These are phyloP conservation scores for Channa striata DNA, from an alignment of 2,797 vertebrate genomes.

Conservation along the genomic window DNA sequence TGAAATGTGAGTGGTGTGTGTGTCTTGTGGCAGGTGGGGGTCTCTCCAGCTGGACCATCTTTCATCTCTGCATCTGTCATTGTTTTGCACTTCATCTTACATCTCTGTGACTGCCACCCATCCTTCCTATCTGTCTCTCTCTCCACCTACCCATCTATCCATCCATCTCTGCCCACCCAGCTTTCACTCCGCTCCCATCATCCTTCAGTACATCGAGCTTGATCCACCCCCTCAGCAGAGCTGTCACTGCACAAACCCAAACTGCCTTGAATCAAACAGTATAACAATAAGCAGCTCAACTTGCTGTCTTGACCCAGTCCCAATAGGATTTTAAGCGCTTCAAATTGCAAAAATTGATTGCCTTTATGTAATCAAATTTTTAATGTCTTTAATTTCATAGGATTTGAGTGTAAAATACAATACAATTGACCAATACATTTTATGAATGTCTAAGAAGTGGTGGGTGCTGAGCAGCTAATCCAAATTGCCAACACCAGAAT, in stretches of 20 bases:
- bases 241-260: constrained; percentile 16
- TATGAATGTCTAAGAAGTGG: no score
- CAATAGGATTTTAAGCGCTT: no score
- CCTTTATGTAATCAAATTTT: no score
- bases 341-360: no score
- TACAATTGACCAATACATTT: no score
- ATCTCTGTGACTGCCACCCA: constrained; percentile 35
- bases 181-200: constrained; percentile 44
- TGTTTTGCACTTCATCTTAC: constrained; percentile 46
- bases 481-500: no score
- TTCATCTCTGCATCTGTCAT: constrained; percentile 62
- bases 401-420: no score
- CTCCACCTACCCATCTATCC: constrained; percentile 21
- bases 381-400: no score
- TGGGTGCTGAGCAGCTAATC: no score
- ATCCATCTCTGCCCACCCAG: constrained; percentile 58
- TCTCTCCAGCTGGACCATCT: constrained; percentile 57
- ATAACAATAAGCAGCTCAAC: no score
- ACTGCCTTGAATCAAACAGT: constrained; percentile 20
- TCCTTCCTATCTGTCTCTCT: constrained; percentile 25
- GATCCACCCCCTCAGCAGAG: constrained; percentile 21
- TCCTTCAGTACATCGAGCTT: constrained; percentile 39
- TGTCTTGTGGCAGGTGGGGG: background rate
- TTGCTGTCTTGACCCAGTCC: no score
- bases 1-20: constrained; percentile 26